Percentiles rank a stretch among this genome's conserved stretches.
Conservation (phyloP, 2,888 invertebrate genomes). For the Glaucopsyche alexis region DNA sequence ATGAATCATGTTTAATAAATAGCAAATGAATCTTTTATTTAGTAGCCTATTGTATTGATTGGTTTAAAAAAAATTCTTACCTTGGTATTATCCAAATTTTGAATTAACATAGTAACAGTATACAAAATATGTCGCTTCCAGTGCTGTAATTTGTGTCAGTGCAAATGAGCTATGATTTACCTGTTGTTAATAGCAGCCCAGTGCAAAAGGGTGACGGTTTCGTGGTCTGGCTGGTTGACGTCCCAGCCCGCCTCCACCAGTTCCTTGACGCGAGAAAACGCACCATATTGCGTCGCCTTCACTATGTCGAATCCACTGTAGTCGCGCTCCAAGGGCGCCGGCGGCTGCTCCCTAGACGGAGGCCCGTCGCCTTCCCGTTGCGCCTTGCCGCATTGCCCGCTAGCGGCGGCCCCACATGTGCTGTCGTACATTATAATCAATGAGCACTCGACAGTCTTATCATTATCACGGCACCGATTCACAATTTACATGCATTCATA, state of each 20-base stretch:
- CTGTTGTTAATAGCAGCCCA: conserved; percentile 99
- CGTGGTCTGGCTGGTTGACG: conserved; percentile 95
- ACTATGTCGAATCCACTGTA: conserved; percentile 94
- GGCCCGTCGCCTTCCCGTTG: conserved; percentile 82
- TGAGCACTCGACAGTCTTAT: conserved; percentile 29
- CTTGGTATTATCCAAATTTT: not conserved
- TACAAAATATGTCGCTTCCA: too few species aligned
- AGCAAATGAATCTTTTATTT: not conserved
- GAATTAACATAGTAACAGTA: not conserved
- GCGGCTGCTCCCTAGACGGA: conserved; percentile 81
- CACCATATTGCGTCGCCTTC: conserved; percentile 98
- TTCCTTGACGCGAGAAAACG: conserved; percentile 89
- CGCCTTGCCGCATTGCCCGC: conserved; percentile 82
- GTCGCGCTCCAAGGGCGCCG: conserved; percentile 80
- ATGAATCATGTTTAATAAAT: not conserved
- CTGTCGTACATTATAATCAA: conserved; percentile 82
- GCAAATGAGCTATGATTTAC: conserved; percentile 26
- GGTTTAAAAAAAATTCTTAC: not conserved
- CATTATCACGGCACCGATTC: conserved; percentile 34
- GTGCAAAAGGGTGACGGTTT: conserved; percentile 98
- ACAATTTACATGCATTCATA: conserved; percentile 28
- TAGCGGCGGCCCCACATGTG: conserved; percentile 85
- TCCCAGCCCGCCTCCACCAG: conserved; percentile 95
- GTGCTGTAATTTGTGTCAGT: not conserved
- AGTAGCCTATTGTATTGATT: not conserved